Percentiles rank a stretch among this genome's conserved stretches.
phyloP scores from a whole-genome alignment of 2,888 invertebrate genomes.

The Drosophila macrothrix region DNA sequence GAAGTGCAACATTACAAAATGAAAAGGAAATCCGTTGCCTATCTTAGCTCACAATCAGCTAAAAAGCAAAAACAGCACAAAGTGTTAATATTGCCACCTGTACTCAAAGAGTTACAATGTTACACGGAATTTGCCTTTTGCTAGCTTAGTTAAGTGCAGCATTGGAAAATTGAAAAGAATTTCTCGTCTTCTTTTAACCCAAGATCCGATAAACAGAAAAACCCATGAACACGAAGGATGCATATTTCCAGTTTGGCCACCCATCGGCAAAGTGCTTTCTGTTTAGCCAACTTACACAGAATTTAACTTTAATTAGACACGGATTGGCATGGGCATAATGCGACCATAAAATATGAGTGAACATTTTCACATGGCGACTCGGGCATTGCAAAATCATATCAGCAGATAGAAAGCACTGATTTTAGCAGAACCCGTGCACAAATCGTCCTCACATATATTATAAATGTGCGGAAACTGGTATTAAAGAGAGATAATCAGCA shows the following conservation, averaged over 20 bases:
- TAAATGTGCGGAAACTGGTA: background rate
- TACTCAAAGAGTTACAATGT: background rate
- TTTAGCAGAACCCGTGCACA: background rate
- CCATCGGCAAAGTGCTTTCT: background rate
- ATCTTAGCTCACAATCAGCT: background rate
- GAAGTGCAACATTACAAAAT: background rate
- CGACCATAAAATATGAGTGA: background rate
- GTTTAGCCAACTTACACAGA: background rate
- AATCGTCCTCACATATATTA: background rate
- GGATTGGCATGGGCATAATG: background rate
- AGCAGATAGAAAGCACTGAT: background rate
- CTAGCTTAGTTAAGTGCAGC: background rate
- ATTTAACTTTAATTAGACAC: background rate
- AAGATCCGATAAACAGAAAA: background rate
- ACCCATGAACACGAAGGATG: slow-evolving; percentile 11
- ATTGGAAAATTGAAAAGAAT: background rate
- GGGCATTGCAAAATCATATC: background rate
- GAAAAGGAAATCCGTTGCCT: background rate
- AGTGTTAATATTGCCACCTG: background rate
- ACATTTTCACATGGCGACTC: background rate
- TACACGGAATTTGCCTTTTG: background rate
- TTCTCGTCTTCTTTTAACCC: background rate
- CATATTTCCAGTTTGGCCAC: background rate
- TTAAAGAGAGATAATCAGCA: background rate
- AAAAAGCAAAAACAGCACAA: background rate